These are phyloP conservation scores for Sebastes minor DNA, from an alignment of 2,797 vertebrate species.

Conservation along the genomic window DNA sequence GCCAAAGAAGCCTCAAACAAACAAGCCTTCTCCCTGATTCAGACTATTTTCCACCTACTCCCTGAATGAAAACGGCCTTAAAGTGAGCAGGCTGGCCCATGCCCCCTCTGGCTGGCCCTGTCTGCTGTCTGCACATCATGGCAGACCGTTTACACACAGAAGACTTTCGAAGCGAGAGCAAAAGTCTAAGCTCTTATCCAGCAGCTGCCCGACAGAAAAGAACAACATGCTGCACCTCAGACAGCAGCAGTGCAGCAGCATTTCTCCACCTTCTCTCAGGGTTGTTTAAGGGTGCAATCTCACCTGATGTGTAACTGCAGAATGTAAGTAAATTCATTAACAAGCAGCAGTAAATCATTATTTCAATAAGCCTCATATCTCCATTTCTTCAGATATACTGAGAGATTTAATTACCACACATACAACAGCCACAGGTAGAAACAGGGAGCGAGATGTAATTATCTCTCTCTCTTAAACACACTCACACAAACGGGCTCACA, in stretches of 20 bases:
- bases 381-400: slow-evolving; percentile 60
- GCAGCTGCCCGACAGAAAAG: not conserved
- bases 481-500: not conserved
- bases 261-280: not conserved
- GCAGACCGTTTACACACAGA: slow-evolving; percentile 26
- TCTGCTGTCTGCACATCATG: slow-evolving; percentile 23
- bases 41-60: slow-evolving; percentile 32
- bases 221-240: not conserved
- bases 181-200: slow-evolving; percentile 17
- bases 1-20: not conserved
- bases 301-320: not conserved
- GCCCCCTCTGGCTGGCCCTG: slow-evolving; percentile 17
- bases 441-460: slow-evolving; percentile 61
- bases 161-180: slow-evolving; percentile 28
- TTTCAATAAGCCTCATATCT: slow-evolving; percentile 58
- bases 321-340: not conserved
- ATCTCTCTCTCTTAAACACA: slow-evolving; percentile 8
- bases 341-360: slow-evolving; percentile 45
- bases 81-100: slow-evolving; percentile 18
- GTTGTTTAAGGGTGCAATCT: not conserved
- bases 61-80: slow-evolving; percentile 35
- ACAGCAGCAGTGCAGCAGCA: slow-evolving; percentile 1
- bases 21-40: not conserved
- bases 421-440: slow-evolving; percentile 65
- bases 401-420: slow-evolving; percentile 70